Evolutionary conservation across 2,888 invertebrate genomes (phyloP), one percentile per base, ranked within the genome.

Genomic region (Panopea generosa): DNA sequence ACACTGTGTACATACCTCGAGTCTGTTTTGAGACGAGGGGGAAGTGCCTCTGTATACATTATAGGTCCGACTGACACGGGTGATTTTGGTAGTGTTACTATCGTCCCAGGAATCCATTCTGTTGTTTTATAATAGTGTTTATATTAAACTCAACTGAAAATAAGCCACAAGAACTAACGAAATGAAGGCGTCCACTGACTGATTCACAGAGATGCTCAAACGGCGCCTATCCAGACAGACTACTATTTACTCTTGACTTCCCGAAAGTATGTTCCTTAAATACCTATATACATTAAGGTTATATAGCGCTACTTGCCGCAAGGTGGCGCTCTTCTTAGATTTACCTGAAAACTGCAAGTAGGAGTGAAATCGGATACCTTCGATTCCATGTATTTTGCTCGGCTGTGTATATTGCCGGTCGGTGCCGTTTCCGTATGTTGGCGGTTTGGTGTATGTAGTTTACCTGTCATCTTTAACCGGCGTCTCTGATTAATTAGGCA

Each of bases 1-100:
- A 33, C 4, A 33, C 33, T 33, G 4, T 7, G 33, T 33, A 33
- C 33, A 33, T 33, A 92, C 92, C 91, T 92, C 92, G 63, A 91
- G 79, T 71, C 92, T 84, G 88, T 89, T 91, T 80, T 90, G 89
- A 26, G 91, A 88, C 63, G 91, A 84, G 22, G 92, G 92, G 7
- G 92, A 92, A 62, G 91, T 85, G 7, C 92, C 92, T 27, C 92
- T 82, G 88, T 92, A 93, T 61, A 93, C 92, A 85, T 92, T 91
- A 87, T 92, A 92, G 67, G 86, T 82, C 69, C 88, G 74, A 62
- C 79, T 75, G 40, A 84, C 76, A 7, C 85, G 79, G 50, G 83
- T 83, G n/a, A 85, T 70, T 53, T 70, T 77, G 53, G 61, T 63
- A 56, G 66, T 9, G 45, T 45, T 16, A 20, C 4, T 6, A 53